Evolutionary conservation across 2,113 vertebrate genomes (phyloP).

Genomic region (Osmerus mordax): DNA sequence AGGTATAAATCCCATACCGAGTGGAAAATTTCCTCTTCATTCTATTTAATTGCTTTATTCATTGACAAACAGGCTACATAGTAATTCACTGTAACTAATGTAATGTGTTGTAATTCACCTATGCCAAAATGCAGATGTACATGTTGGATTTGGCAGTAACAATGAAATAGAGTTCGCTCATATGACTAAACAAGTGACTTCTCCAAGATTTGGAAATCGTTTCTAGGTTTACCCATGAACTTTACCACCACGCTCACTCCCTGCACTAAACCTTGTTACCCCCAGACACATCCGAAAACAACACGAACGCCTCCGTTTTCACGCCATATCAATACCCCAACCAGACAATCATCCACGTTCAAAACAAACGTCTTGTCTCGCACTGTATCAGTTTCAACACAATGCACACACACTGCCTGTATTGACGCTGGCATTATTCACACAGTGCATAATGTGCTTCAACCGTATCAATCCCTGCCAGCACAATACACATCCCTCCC

Average conservation of each 20-base stretch:
- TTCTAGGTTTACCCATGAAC: too few relatives aligned
- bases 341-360: slow-evolving; percentile 31
- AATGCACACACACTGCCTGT: slow-evolving; percentile 38
- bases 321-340: slow-evolving; percentile 24
- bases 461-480: slow-evolving; percentile 35
- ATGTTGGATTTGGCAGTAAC: too few relatives aligned
- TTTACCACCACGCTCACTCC: too few relatives aligned
- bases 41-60: slow-evolving; percentile 37
- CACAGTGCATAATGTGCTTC: slow-evolving; percentile 42
- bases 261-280: too few relatives aligned
- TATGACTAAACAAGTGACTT: too few relatives aligned
- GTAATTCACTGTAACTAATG: slow-evolving; percentile 16
- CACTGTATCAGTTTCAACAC: slow-evolving; percentile 59
- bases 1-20: slow-evolving; percentile 50
- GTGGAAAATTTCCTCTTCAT: slow-evolving; percentile 19
- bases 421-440: slow-evolving; percentile 30
- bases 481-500: slow-evolving; percentile 7
- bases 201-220: too few relatives aligned
- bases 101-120: slow-evolving; percentile 7
- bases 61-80: slow-evolving; percentile 28
- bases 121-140: slow-evolving; percentile 1
- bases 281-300: too few relatives aligned
- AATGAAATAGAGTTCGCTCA: too few relatives aligned
- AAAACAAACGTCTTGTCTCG: slow-evolving; percentile 29
- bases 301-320: not conserved